A percentile compares a stretch with the other conserved stretches of the same genome.
These are phyloP conservation scores for Spongilla lacustris DNA, from an alignment of 37 sponge, comb jelly and placozoan species.

Conservation along the genomic window DNA sequence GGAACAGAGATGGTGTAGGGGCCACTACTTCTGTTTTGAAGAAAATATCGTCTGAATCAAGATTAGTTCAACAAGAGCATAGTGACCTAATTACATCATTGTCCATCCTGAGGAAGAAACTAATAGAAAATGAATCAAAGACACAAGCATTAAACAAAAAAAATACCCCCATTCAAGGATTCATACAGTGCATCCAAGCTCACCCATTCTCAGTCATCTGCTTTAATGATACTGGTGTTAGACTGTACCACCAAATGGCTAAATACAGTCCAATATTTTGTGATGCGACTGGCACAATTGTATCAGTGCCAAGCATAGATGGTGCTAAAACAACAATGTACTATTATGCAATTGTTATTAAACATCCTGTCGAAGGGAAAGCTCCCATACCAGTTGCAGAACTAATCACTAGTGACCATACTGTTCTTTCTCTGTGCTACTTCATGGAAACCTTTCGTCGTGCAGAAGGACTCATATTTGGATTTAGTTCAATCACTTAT, in stretches of 20 bases:
- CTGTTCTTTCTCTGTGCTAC: background rate
- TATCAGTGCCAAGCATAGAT: background rate
- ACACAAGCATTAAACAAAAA: background rate
- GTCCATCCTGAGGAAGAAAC: background rate
- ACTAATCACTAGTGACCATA: constrained; percentile 10
- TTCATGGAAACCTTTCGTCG: too few species aligned
- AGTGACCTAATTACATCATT: constrained; percentile 2
- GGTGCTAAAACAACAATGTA: background rate
- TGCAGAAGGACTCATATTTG: constrained; percentile 10
- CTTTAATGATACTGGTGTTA: constrained; percentile 5
- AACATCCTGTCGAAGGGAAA: background rate
- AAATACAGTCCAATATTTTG: constrained; percentile 6
- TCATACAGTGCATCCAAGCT: background rate
- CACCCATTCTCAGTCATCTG: constrained; percentile 7
- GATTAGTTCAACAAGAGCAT: background rate
- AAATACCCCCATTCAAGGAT: background rate
- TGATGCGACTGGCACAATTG: constrained; percentile 15
- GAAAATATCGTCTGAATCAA: constrained; percentile 8
- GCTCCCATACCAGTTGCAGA: constrained; percentile 25
- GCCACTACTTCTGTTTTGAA: background rate
- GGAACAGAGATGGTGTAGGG: constrained; percentile 12
- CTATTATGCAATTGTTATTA: constrained; percentile 7
- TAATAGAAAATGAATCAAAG: background rate
- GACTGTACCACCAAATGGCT: constrained; percentile 2
- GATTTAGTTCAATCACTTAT: background rate